Base-by-base conservation (phyloP, 2,888 invertebrate species). In the Sinohyriopsis cumingii region DNA sequence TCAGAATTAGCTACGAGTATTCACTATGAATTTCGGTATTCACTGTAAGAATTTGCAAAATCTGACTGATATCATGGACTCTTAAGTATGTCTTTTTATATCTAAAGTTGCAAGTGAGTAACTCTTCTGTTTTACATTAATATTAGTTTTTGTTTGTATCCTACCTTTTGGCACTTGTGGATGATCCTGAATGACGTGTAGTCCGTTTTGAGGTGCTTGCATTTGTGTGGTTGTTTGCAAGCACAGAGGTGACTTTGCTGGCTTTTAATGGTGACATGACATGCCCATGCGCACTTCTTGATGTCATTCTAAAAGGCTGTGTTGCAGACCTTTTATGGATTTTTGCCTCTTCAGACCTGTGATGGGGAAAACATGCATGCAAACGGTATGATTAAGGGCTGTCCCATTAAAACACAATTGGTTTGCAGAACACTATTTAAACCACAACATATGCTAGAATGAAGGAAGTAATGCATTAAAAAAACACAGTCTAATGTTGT, bases 211-310 rank as follows among this genome's bases (percentile, higher is more conserved):
- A 71, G 12, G 80, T 78, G 53, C 80, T 72, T 56, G 75, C 76
- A 67, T 83, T 82, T 28, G 80, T 71, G 67, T 82, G 78, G 78
- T 83, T 82, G 75, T 81, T 82, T 59, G 77, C 65, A 54, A 77
- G 77, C 68, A 81, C 78, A 67, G 83, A 80, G 71, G 82, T 80
- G 65, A 85, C 78, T 80, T 87, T 88, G 73, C 87, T 81, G 63
- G 86, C 82, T 81, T 87, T 88, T 70, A 86, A 76, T n/a, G 87
- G 85, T 59, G 87, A 87, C 75, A 80, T 80, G 65, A 83, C 80
- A 53, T 81, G 73, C 59, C 83, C 80, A 63, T 86, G 86, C 22
- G 87, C 86, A 81, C 87, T 87, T 77, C 86, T 88, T 55, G 84
- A 81, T 56, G 82, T 81, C 20, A 80, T 67, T 55, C 87, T 78